phyloP scores from a whole-genome alignment of 2,113 vertebrate species.

The Halcyon malimbica region DNA sequence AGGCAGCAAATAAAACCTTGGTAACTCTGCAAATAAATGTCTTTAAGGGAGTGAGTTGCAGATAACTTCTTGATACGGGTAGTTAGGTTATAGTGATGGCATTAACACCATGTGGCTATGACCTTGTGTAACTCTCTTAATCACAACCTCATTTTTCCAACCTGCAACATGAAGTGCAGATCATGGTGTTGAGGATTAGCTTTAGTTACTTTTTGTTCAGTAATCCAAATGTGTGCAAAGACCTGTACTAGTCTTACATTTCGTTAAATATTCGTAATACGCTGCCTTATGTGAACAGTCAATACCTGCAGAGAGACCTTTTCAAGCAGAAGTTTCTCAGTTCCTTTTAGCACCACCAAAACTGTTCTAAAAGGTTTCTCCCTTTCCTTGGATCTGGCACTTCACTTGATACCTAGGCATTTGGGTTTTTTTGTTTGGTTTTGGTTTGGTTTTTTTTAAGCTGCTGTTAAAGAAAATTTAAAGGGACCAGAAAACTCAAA shows the following conservation, averaged over 20 bases:
- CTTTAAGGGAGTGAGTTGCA: neutral
- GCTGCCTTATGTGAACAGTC: neutral
- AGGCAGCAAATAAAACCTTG: neutral
- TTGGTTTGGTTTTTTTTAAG: neutral
- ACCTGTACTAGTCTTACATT: neutral
- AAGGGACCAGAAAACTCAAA: neutral
- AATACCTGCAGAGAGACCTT: neutral
- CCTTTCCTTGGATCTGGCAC: neutral
- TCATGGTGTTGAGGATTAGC: neutral
- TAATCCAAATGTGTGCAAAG: neutral
- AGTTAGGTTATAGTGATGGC: neutral
- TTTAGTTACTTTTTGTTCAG: neutral
- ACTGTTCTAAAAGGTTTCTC: neutral
- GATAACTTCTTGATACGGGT: neutral
- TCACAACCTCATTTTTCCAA: neutral
- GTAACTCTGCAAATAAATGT: neutral
- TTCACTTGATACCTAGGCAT: neutral
- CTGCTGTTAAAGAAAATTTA: neutral
- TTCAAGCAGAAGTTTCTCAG: neutral
- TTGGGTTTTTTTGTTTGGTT: too few relatives aligned
- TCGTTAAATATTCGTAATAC: neutral
- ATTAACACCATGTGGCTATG: neutral
- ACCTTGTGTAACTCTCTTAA: neutral
- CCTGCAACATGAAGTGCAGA: neutral
- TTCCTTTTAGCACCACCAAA: neutral